These are phyloP conservation scores for Megalops atlanticus DNA, from an alignment of 2,113 vertebrate genomes.

Conservation along the genomic window DNA sequence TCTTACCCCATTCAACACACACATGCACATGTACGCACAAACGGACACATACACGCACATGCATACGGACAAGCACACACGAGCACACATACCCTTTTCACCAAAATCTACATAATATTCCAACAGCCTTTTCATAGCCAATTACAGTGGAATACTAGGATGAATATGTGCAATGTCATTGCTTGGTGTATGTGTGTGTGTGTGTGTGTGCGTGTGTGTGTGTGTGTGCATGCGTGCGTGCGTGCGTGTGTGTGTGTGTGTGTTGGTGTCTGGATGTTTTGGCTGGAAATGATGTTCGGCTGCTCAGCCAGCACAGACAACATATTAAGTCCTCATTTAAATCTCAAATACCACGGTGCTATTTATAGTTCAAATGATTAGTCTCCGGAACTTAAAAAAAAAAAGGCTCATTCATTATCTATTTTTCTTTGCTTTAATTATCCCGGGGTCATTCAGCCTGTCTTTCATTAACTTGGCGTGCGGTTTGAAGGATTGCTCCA, in stretches of 20 bases:
- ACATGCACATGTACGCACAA: too few species aligned
- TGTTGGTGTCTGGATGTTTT: background rate
- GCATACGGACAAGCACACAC: too few species aligned
- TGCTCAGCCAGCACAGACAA: background rate
- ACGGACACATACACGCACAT: too few species aligned
- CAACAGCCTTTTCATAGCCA: too few species aligned
- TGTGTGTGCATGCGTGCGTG: background rate
- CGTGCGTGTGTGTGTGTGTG: too few species aligned
- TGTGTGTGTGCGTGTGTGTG: background rate
- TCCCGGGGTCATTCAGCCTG: background rate
- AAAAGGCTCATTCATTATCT: background rate
- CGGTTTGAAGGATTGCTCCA: background rate
- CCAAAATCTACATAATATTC: too few species aligned
- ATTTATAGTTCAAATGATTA: background rate
- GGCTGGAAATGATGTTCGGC: background rate
- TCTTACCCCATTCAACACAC: too few species aligned
- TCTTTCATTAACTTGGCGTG: constrained; percentile 6
- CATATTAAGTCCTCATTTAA: background rate
- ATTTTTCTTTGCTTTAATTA: background rate
- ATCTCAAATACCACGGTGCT: background rate
- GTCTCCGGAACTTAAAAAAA: background rate
- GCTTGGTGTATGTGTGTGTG: too few species aligned
- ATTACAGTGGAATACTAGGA: too few species aligned
- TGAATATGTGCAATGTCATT: too few species aligned
- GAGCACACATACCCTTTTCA: too few species aligned